Percentiles rank a stretch among this genome's conserved stretches.
Conservation (phyloP, 2,797 vertebrate species). For the Antennarius maculatus region DNA sequence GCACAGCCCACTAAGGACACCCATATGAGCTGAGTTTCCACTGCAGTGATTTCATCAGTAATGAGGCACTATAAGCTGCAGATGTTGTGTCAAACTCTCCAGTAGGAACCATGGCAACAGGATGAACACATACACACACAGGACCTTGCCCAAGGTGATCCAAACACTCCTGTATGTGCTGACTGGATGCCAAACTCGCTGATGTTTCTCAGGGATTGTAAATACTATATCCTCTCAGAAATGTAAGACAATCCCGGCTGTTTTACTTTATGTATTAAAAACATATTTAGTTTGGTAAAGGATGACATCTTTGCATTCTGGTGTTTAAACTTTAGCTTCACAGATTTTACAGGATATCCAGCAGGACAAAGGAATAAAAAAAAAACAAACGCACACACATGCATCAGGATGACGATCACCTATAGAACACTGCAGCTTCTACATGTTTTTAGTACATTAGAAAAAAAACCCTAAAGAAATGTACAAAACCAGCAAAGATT, state of each 20-base stretch:
- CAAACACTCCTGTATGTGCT: conserved; percentile 74
- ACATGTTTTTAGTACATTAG: conserved; percentile 29
- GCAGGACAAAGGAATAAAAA: conserved; percentile 51
- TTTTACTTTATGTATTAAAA: conserved; percentile 49
- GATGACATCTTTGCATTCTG: conserved; percentile 51
- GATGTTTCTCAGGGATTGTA: conserved; percentile 59
- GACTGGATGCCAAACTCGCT: conserved; percentile 64
- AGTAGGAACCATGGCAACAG: conserved; percentile 70
- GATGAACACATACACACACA: conserved; percentile 77
- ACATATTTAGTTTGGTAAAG: conserved; percentile 50
- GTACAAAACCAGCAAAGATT: conserved; percentile 42
- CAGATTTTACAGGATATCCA: conserved; percentile 46
- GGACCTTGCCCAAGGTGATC: conserved; percentile 77
- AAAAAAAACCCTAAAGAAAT: conserved; percentile 15
- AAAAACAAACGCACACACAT: conserved; percentile 15
- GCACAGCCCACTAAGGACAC: conserved; percentile 73
- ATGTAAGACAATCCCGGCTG: conserved; percentile 31
- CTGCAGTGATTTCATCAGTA: conserved; percentile 81
- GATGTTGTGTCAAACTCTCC: conserved; percentile 81
- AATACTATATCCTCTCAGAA: conserved; percentile 52
- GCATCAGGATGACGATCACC: conserved; percentile 22
- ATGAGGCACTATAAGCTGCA: conserved; percentile 82
- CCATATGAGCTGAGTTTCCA: conserved; percentile 80
- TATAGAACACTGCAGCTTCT: conserved; percentile 27
- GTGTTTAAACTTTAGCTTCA: conserved; percentile 43